Evolutionary conservation across 2,113 vertebrate genomes (phyloP).

Genomic region (Phyllostomus hastatus): DNA sequence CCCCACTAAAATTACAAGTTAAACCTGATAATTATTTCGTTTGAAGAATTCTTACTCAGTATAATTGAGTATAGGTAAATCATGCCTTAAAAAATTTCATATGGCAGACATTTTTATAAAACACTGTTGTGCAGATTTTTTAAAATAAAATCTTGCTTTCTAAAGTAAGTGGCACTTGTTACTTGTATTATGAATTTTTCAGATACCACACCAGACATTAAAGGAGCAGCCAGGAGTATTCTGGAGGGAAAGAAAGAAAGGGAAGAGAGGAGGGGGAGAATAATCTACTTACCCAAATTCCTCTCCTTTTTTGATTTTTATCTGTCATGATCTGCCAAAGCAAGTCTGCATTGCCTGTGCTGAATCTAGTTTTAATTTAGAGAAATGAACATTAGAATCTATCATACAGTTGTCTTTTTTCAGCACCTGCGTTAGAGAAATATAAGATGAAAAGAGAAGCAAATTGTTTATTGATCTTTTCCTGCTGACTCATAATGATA

Average conservation of each 20-base stretch:
- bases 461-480: slow-evolving; percentile 22
- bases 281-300: background rate
- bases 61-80: background rate
- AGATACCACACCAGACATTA: background rate
- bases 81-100: background rate
- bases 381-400: slow-evolving; percentile 10
- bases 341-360: background rate
- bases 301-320: background rate
- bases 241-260: background rate
- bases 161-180: background rate
- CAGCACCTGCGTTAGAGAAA: background rate
- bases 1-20: background rate
- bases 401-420: background rate
- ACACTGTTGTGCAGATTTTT: background rate
- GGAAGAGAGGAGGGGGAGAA: background rate
- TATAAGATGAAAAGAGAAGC: background rate
- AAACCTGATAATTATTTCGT: background rate
- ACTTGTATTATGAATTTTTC: background rate
- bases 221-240: background rate
- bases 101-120: background rate
- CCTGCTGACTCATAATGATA: background rate
- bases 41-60: background rate
- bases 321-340: background rate
- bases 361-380: slow-evolving; percentile 23
- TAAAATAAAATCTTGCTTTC: background rate